A percentile compares a stretch with the other conserved stretches of the same genome.
phyloP scores from a whole-genome alignment of 2,113 vertebrate genomes.

The Gorsachius goisagi region DNA sequence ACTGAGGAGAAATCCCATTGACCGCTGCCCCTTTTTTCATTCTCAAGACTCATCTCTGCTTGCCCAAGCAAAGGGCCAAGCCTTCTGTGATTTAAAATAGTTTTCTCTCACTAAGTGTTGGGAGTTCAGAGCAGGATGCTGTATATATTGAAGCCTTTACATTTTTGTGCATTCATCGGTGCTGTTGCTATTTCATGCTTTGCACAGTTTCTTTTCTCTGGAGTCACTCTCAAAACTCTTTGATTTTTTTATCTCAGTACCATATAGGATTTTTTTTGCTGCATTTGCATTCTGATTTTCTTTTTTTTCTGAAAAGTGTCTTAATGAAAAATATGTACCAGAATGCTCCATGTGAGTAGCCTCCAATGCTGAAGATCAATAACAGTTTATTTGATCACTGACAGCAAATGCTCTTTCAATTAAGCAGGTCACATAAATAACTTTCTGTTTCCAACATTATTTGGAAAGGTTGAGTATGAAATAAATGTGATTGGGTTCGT shows the following conservation, averaged over 20 bases:
- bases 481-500: conserved; percentile 41
- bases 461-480: conserved; percentile 56
- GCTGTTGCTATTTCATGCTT: not conserved
- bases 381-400: conserved; percentile 71
- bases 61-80: not conserved
- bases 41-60: not conserved
- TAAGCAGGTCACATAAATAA: conserved; percentile 70
- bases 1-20: not conserved
- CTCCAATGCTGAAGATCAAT: conserved; percentile 63
- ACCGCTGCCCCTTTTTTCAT: not conserved
- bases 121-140: not conserved
- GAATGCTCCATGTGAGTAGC: conserved; percentile 24
- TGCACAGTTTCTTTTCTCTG: not conserved
- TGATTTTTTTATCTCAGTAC: not conserved
- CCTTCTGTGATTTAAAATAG: not conserved
- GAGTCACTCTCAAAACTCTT: not conserved
- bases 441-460: conserved; percentile 50
- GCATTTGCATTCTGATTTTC: conserved; percentile 17
- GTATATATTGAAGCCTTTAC: not conserved
- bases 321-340: conserved; percentile 55
- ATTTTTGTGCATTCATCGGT: not conserved
- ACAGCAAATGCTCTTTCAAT: conserved; percentile 69
- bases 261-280: conserved; percentile 26
- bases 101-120: not conserved
- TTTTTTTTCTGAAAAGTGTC: not conserved